Conservation (phyloP, 2,113 vertebrate species). For the Benitochromis conjunctus region DNA sequence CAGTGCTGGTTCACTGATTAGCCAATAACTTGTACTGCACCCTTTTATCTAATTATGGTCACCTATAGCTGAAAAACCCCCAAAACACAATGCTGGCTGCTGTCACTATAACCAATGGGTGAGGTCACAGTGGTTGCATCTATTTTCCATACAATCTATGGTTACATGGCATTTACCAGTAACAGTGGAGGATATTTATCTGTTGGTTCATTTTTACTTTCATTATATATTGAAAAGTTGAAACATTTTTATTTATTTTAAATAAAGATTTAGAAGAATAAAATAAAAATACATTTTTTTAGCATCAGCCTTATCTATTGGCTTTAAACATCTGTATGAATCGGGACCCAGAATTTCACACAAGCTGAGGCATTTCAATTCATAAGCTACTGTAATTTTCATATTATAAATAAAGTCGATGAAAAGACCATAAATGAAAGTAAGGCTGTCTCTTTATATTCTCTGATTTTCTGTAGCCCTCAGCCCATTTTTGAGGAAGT, state of each 20-base stretch:
- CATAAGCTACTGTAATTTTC: not conserved
- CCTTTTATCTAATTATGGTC: not conserved
- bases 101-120: not conserved
- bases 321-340: too few species aligned
- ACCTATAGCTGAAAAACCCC: not conserved
- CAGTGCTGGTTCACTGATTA: not conserved
- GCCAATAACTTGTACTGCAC: not conserved
- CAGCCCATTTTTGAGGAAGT: not conserved
- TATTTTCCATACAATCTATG: not conserved
- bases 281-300: not conserved
- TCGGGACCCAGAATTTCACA: too few species aligned
- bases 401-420: not conserved
- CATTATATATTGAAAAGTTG: accelerated
- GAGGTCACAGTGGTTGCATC: not conserved
- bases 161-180: not conserved
- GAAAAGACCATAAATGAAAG: not conserved
- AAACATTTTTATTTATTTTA: not conserved
- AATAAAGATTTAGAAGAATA: not conserved
- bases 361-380: not conserved
- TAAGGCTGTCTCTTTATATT: accelerated
- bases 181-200: not conserved
- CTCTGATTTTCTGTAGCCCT: not conserved
- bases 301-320: not conserved
- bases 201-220: not conserved
- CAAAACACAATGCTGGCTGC: not conserved